Conservation (phyloP, 2,113 vertebrate genomes). For the Tachysurus vachellii region DNA sequence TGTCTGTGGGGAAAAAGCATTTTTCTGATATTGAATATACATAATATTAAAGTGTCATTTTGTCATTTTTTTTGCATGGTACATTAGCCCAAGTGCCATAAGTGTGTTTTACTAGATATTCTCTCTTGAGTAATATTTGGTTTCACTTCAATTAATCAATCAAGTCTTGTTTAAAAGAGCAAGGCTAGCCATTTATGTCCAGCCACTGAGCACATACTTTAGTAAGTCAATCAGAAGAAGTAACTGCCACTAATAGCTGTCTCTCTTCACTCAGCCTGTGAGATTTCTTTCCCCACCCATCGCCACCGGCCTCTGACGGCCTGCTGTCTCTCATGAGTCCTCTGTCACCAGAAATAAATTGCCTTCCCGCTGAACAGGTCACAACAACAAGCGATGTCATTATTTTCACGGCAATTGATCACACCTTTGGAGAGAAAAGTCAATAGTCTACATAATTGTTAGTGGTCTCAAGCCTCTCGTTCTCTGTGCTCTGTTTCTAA, state of each 20-base stretch:
- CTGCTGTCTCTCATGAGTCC: constrained; percentile 67
- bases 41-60: constrained; percentile 21
- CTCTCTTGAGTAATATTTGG: constrained; percentile 23
- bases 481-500: constrained; percentile 46
- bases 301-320: constrained; percentile 64
- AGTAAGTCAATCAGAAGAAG: constrained; percentile 52
- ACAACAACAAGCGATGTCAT: constrained; percentile 80
- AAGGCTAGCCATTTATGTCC: neutral
- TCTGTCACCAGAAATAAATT: constrained; percentile 80
- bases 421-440: constrained; percentile 78
- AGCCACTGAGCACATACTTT: constrained; percentile 36
- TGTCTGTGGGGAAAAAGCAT: neutral
- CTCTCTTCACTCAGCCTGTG: constrained; percentile 37
- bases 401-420: constrained; percentile 80
- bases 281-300: constrained; percentile 57
- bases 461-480: constrained; percentile 67
- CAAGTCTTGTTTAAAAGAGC: constrained; percentile 9
- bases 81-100: neutral
- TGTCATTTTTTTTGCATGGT: neutral
- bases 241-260: constrained; percentile 56
- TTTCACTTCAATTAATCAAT: constrained; percentile 16
- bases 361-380: constrained; percentile 76
- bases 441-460: constrained; percentile 80
- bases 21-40: neutral
- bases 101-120: constrained; percentile 24